A percentile compares a stretch with the other conserved stretches of the same genome.
These are phyloP conservation scores for Nymphalis c-album DNA, from an alignment of 2,888 invertebrate genomes.

Conservation along the genomic window DNA sequence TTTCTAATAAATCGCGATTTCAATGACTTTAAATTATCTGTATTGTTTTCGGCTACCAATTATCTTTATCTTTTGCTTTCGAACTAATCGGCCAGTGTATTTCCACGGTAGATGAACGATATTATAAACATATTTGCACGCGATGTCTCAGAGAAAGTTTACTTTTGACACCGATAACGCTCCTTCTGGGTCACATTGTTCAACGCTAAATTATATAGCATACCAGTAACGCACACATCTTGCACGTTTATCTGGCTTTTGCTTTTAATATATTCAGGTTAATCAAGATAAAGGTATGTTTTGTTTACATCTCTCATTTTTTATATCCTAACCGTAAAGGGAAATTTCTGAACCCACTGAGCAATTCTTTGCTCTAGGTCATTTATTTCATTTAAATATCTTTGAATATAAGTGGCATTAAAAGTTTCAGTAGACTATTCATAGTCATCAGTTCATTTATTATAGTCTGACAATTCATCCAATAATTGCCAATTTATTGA, in stretches of 20 bases:
- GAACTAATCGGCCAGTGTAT: slow-evolving; percentile 18
- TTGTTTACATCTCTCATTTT: not conserved
- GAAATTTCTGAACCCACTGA: not conserved
- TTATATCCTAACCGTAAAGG: not conserved
- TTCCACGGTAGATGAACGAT: slow-evolving; percentile 19
- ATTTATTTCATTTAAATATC: no score
- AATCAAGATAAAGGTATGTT: slow-evolving; percentile 12
- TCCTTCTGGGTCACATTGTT: slow-evolving; percentile 38
- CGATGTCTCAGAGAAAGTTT: slow-evolving; percentile 51
- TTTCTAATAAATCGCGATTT: no score
- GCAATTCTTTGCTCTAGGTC: no score
- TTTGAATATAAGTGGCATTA: no score
- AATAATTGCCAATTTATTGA: not conserved
- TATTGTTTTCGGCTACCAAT: not conserved
- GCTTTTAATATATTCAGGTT: slow-evolving; percentile 14
- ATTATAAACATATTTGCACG: slow-evolving; percentile 51
- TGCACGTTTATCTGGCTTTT: slow-evolving; percentile 23
- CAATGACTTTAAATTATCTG: not conserved
- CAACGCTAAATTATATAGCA: slow-evolving; percentile 15
- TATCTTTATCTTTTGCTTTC: slow-evolving; percentile 18
- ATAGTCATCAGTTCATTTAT: no score
- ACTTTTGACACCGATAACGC: slow-evolving; percentile 42
- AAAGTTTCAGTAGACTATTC: no score
- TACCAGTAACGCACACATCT: slow-evolving; percentile 20
- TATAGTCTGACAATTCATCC: not conserved